Base-by-base conservation (phyloP, 1,140 invertebrate genomes). In the Drosophila kikkawai region DNA sequence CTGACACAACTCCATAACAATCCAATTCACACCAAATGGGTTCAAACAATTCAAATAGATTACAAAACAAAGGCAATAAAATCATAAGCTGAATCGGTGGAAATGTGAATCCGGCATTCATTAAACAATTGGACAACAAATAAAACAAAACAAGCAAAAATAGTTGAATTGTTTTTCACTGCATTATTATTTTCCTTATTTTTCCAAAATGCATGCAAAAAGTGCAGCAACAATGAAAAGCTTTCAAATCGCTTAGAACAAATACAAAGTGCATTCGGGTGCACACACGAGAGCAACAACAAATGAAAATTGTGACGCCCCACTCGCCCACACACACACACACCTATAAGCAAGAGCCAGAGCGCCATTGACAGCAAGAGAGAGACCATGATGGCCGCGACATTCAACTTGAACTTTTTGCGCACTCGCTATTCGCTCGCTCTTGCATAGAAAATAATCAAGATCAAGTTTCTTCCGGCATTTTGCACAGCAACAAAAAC, bases 381-480 rank as follows among this genome's bases (percentile, higher is more conserved):
- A 44, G 48, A 64, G 65, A 53, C 66, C 66, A 58, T 59, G n/a
- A 88, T 85, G 82, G 86, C 84, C 85, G 80, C 83, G 83, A 88
- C 88, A 91, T 91, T 91, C 81, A 91, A 91, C 90, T 91, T 91
- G 90, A 91, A 91, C 90, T 91, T 91, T 91, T 91, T 76, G 79
- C 90, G 80, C 82, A 79, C 59, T 61, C 60, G 36, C 65, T 42
- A 60, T 77, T 69, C 75, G 39, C 69, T 42, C 53, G 44, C 60
- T 59, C 58, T 37, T 55, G 66, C 84, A 85, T 79, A 85, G 67
- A 79, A 90, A 90, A 90, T 88, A 90, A 90, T 91, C 90, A 91
- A 91, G 90, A 91, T 91, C 90, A 91, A 91, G 90, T 91, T 91
- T 90, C 90, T 91, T 91, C 90, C 85, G 85, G 85, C 85, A 90